Conservation (phyloP, 1,140 invertebrate genomes). For the Procambarus virginalis region DNA sequence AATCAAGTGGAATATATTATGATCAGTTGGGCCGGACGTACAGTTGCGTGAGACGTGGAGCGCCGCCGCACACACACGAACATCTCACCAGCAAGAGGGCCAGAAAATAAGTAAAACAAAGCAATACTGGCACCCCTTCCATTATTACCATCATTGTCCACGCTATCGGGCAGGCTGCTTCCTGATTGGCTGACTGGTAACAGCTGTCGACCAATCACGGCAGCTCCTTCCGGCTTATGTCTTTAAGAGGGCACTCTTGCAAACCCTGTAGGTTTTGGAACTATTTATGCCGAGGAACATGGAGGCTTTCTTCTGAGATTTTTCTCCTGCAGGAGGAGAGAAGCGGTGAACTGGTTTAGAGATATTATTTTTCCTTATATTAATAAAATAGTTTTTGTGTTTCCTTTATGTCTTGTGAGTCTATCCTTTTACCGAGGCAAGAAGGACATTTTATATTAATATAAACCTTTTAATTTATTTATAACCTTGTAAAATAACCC, state of each 20-base stretch:
- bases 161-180: conserved; percentile 54
- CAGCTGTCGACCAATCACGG: conserved; percentile 42
- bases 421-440: too few relatives aligned
- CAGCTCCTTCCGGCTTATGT: conserved; percentile 48
- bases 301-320: not conserved
- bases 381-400: too few relatives aligned
- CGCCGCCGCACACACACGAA: not conserved
- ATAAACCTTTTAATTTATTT: too few relatives aligned
- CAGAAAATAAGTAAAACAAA: conserved; percentile 28
- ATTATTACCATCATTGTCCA: conserved; percentile 64
- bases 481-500: not conserved
- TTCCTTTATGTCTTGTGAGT: too few relatives aligned
- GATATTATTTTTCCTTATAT: too few relatives aligned
- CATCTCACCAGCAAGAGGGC: not conserved
- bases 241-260: conserved; percentile 38
- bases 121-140: conserved; percentile 33
- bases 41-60: not conserved
- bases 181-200: conserved; percentile 62
- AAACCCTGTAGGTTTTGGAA: conserved; percentile 43
- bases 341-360: not conserved
- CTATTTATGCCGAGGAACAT: conserved; percentile 26
- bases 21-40: not conserved
- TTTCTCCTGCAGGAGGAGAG: not conserved
- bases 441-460: too few relatives aligned
- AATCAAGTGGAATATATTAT: not conserved